Evolutionary conservation across 2,888 invertebrate species (phyloP).

Genomic region (Tachina lurida): DNA sequence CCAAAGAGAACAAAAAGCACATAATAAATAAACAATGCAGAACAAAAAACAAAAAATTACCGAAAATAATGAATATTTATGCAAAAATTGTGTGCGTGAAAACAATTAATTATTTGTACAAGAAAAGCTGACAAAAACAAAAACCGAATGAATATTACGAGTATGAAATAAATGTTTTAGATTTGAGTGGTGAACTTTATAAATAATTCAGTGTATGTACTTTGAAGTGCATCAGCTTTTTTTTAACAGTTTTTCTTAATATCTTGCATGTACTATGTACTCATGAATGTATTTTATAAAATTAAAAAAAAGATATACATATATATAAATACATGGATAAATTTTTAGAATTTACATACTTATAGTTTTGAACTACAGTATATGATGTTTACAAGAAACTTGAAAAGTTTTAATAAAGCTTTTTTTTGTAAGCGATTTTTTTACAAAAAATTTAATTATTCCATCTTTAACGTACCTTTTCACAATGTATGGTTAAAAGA

Average conservation of each 20-base stretch:
- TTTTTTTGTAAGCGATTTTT: no score
- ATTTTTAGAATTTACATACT: no score
- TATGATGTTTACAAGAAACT: no score
- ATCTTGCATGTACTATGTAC: background rate
- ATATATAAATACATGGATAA: no score
- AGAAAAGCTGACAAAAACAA: slow-evolving; percentile 13
- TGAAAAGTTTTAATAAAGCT: no score
- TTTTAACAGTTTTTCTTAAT: background rate
- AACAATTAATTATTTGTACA: slow-evolving; percentile 68
- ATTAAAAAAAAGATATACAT: no score
- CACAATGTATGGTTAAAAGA: no score
- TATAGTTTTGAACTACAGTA: no score
- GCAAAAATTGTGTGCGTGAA: slow-evolving; percentile 72
- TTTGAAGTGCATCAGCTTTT: slow-evolving; percentile 8
- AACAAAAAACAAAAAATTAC: slow-evolving; percentile 26
- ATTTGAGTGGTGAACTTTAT: slow-evolving; percentile 31
- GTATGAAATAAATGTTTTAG: slow-evolving; percentile 43
- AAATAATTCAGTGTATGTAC: slow-evolving; percentile 20
- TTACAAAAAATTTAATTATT: no score
- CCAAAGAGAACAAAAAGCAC: slow-evolving; percentile 39
- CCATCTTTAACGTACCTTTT: no score
- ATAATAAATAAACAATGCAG: slow-evolving; percentile 25
- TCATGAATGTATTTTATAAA: background rate
- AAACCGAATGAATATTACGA: slow-evolving; percentile 37
- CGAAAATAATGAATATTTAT: slow-evolving; percentile 70